phyloP scores from a whole-genome alignment of 2,113 vertebrate species.

The Archilochus colubris region DNA sequence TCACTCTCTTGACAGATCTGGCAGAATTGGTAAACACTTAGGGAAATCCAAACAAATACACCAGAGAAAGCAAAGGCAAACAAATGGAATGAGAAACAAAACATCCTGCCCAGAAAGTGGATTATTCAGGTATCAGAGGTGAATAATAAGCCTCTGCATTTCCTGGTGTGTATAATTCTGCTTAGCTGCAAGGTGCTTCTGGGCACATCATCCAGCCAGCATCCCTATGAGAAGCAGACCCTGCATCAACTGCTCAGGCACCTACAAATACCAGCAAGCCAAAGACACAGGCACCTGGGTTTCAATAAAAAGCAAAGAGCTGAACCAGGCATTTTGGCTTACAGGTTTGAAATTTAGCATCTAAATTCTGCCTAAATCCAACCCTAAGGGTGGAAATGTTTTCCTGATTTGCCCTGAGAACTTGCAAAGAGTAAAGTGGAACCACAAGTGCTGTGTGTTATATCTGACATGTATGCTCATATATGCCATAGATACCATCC shows the following conservation, averaged over 20 bases:
- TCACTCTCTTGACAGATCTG: not conserved
- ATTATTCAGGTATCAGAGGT: not conserved
- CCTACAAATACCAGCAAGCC: not conserved
- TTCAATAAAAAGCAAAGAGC: not conserved
- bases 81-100: not conserved
- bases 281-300: not conserved
- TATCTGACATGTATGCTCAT: not conserved
- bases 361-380: slow-evolving; percentile 1
- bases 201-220: not conserved
- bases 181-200: not conserved
- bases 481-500: not conserved
- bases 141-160: not conserved
- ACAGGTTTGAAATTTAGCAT: not conserved
- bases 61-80: not conserved
- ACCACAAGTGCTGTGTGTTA: not conserved
- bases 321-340: not conserved
- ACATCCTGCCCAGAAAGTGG: not conserved
- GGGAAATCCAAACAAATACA: not conserved
- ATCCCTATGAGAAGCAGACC: not conserved
- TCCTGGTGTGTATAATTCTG: not conserved
- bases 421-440: not conserved
- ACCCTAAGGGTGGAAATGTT: not conserved
- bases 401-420: not conserved
- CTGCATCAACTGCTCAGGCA: not conserved
- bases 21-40: not conserved